Conservation (phyloP, 2,113 vertebrate species). For the zebrafish (Danio rerio) region GRCz12tu NC_133178.1:34159001-34159500, state of each 20-base stretch:
- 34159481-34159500: neutral
- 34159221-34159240: constrained; percentile 12
- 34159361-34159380: neutral
- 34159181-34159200: constrained; percentile 33
- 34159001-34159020: constrained; percentile 47
- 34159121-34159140: constrained; percentile 42
- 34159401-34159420: constrained; percentile 20
- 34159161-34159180: constrained; percentile 30
- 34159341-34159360: constrained; percentile 15
- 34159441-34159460: neutral
- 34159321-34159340: constrained; percentile 2
- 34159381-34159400: neutral
- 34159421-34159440: neutral
- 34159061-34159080: constrained; percentile 50
- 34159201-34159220: constrained; percentile 26
- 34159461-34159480: neutral
- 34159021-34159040: constrained; percentile 49
- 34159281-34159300: constrained; percentile 30
- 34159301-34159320: constrained; percentile 29
- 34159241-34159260: constrained; percentile 6
- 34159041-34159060: constrained; percentile 42
- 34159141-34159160: constrained; percentile 37
- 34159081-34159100: constrained; percentile 47
- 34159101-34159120: constrained; percentile 46
- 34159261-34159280: neutral